Evolutionary conservation across 2,797 vertebrate species (phyloP), one percentile per base, ranked within the genome.

Genomic region (Gymnothorax javanicus): DNA sequence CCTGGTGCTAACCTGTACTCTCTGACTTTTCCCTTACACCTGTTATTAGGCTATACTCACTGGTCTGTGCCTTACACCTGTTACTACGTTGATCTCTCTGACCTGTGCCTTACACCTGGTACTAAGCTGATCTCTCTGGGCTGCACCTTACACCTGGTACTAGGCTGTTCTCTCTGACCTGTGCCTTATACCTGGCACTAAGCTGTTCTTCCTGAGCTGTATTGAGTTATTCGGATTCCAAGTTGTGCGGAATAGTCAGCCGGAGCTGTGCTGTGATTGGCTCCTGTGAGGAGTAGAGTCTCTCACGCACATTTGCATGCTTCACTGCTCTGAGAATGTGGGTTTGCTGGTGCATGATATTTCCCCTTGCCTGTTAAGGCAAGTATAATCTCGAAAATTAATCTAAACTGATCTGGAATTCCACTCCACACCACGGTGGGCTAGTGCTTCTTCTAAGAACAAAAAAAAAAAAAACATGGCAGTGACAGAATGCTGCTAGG

Each of bases 131-230:
- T 52, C n/a, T 87, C 90, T 86, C 89, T 43, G 33, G 2, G 33
- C 33, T 43, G 33, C 2, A 2, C 33, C 33, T 43, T 43, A 43
- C 33, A 43, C 33, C 33, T 43, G 33, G 33, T 43, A 43, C 33
- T 43, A 43, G 86, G 90, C 91, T 87, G 81, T 91, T 91, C 91
- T 92, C 91, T 90, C 86, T 87, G 91, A 91, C 88, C 94, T 93
- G 92, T 91, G 91, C 87, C 17, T 52, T 23, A 86, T 89, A 87
- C 90, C 92, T 92, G 90, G 91, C 69, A 83, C 60, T 15, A 8
- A 71, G n/a, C 69, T 71, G 69, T 71, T 52, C n/a, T 87, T 90
- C 86, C 89, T 84, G 86, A 89, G 90, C 90, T 20, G 92, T 92
- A 90, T 90, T 71, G 84, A 43, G 33, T 43, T 43, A 43, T 43